Percentiles rank a stretch among this genome's conserved stretches.
These are phyloP conservation scores for Arctocebus calabarensis DNA, from an alignment of 2,797 vertebrate species.

Conservation along the genomic window DNA sequence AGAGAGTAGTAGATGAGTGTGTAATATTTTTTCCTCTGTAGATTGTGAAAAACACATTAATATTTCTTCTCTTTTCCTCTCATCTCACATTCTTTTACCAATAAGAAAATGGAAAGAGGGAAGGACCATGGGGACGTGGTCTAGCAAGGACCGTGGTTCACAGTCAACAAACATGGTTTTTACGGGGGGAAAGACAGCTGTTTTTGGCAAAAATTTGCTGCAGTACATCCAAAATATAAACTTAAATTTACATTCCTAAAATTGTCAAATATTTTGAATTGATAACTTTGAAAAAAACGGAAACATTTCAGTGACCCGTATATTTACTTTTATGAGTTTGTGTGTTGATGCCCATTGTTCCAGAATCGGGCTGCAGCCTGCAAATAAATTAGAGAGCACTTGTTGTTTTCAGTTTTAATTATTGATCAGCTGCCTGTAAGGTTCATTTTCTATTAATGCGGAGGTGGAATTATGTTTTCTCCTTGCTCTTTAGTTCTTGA, in stretches of 20 bases:
- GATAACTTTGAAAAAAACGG: neutral
- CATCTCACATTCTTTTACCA: neutral
- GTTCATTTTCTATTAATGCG: slow-evolving; percentile 76
- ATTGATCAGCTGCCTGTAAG: slow-evolving; percentile 78
- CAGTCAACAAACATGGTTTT: neutral
- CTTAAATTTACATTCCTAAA: slow-evolving; percentile 18
- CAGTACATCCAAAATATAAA: neutral
- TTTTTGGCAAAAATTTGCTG: neutral
- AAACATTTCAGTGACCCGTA: slow-evolving; percentile 27
- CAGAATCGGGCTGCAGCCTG: slow-evolving; percentile 19
- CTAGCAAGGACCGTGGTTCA: neutral
- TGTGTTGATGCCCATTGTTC: neutral
- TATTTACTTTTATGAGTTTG: slow-evolving; percentile 6
- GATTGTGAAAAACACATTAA: neutral
- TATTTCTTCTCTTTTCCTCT: neutral
- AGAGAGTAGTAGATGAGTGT: neutral
- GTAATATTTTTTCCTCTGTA: neutral
- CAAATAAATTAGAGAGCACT: slow-evolving; percentile 72
- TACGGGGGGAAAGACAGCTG: neutral
- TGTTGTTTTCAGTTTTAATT: slow-evolving; percentile 79
- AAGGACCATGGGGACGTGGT: too few species aligned
- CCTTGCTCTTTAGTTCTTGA: slow-evolving; percentile 67
- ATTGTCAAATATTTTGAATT: neutral
- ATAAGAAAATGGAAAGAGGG: neutral
- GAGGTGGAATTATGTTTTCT: slow-evolving; percentile 69